Conservation (phyloP, 2,888 invertebrate species). For the Leptothorax acervorum region DNA sequence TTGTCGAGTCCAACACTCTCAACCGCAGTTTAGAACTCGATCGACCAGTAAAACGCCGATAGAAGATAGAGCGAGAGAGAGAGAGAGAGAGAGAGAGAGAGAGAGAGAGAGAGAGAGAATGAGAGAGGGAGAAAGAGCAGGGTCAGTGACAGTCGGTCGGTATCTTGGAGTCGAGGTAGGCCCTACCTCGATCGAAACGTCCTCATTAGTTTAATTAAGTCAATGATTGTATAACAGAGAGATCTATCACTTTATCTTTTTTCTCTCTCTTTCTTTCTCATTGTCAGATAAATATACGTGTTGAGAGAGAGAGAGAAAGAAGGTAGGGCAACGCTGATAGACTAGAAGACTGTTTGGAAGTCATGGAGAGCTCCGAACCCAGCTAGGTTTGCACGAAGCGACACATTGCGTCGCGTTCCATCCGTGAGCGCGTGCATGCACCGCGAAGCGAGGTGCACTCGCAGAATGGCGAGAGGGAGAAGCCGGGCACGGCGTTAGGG, state of each 20-base stretch:
- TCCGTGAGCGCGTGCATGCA: conserved; percentile 41
- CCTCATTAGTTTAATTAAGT: conserved; percentile 70
- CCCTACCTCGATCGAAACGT: conserved; percentile 50
- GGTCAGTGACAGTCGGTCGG: conserved; percentile 53
- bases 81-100: not conserved
- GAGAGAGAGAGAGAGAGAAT: not conserved
- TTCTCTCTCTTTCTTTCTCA: not conserved
- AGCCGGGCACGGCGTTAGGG: conserved; percentile 42
- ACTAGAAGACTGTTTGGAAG: not conserved
- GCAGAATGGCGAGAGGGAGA: conserved; percentile 44
- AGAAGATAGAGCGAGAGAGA: not conserved
- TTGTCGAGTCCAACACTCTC: conserved; percentile 11
- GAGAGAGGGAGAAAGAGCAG: conserved; percentile 16
- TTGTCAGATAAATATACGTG: not conserved
- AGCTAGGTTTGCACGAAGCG: conserved; percentile 43
- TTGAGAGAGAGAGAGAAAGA: not conserved
- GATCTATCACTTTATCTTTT: conserved; percentile 8
- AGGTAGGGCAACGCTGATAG: not conserved
- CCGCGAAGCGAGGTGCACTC: conserved; percentile 22
- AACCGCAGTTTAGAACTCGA: conserved; percentile 35
- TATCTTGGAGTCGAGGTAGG: conserved; percentile 42
- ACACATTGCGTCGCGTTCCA: conserved; percentile 32
- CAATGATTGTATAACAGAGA: conserved; percentile 52
- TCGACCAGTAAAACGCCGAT: conserved; percentile 5
- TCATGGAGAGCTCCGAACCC: conserved; percentile 8